Evolutionary conservation across 1,140 invertebrate genomes (phyloP).

Genomic region (Episyrphus balteatus): DNA sequence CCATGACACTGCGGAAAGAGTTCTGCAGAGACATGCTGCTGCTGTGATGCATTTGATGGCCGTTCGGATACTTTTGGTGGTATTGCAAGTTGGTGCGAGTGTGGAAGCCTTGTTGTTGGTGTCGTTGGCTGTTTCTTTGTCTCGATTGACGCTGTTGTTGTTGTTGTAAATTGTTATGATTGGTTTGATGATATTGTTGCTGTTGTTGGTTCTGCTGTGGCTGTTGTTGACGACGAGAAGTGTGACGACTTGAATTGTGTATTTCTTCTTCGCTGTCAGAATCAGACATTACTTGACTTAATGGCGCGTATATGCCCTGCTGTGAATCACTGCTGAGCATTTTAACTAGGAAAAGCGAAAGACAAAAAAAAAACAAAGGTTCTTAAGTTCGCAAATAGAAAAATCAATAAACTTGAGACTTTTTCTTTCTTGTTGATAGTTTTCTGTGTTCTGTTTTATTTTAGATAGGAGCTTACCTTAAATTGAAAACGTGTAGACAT

Average conservation of each 20-base stretch:
- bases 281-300: slow-evolving; percentile 59
- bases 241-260: slow-evolving; percentile 30
- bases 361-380: neutral
- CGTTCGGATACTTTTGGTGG: neutral
- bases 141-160: slow-evolving; percentile 30
- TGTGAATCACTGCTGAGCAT: slow-evolving; percentile 34
- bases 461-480: neutral
- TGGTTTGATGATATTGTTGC: slow-evolving; percentile 7
- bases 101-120: slow-evolving; percentile 17
- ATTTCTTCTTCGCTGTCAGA: slow-evolving; percentile 62
- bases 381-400: too few relatives aligned
- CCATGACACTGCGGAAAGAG: slow-evolving; percentile 40
- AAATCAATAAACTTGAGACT: slow-evolving; percentile 1
- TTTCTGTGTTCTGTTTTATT: neutral
- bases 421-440: too few relatives aligned
- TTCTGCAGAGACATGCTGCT: slow-evolving; percentile 31
- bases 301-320: slow-evolving; percentile 53
- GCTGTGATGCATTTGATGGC: slow-evolving; percentile 5
- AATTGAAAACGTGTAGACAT: neutral
- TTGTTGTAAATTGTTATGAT: neutral
- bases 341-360: slow-evolving; percentile 26
- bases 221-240: slow-evolving; percentile 14
- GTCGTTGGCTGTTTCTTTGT: slow-evolving; percentile 20
- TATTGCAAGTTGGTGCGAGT: slow-evolving; percentile 9
- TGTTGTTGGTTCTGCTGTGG: slow-evolving; percentile 10